phyloP scores from a whole-genome alignment of 2,888 invertebrate genomes.

The Cerceris ruficornis region DNA sequence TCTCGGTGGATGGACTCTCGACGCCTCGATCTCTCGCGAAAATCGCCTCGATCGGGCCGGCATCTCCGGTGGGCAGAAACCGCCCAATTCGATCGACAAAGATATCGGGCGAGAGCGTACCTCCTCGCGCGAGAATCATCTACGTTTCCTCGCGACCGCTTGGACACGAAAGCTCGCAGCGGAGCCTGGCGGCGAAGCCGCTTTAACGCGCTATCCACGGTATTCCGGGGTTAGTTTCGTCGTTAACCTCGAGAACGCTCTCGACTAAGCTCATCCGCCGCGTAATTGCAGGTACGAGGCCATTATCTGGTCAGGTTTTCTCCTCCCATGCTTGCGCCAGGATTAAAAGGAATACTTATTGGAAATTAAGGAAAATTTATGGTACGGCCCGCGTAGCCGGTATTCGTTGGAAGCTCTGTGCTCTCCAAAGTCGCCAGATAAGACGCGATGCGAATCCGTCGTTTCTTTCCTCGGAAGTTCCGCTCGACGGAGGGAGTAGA shows the following conservation, averaged over 20 bases:
- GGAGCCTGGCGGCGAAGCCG: conserved; percentile 7
- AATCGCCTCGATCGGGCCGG: background rate
- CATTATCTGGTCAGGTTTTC: conserved; percentile 35
- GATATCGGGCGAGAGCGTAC: no score
- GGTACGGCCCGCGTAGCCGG: conserved; percentile 20
- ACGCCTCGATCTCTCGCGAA: background rate
- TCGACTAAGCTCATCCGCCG: conserved; percentile 33
- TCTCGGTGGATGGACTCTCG: background rate
- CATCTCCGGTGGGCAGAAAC: background rate
- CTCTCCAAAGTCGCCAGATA: background rate
- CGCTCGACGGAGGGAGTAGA: background rate
- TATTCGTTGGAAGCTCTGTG: conserved; percentile 3
- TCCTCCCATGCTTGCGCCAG: conserved; percentile 20
- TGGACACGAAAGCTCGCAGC: background rate
- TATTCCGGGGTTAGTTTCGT: conserved; percentile 53
- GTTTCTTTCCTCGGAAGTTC: conserved; percentile 1
- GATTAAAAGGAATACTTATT: conserved; percentile 48
- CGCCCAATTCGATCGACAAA: no score
- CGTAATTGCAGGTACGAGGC: conserved; percentile 49
- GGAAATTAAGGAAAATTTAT: conserved; percentile 51
- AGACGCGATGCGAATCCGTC: background rate
- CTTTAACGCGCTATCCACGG: conserved; percentile 40
- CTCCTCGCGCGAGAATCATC: no score
- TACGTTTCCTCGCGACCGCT: no score
- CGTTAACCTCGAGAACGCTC: conserved; percentile 49